Base-by-base conservation (phyloP, 1,140 invertebrate species). In the Procambarus clarkii region DNA sequence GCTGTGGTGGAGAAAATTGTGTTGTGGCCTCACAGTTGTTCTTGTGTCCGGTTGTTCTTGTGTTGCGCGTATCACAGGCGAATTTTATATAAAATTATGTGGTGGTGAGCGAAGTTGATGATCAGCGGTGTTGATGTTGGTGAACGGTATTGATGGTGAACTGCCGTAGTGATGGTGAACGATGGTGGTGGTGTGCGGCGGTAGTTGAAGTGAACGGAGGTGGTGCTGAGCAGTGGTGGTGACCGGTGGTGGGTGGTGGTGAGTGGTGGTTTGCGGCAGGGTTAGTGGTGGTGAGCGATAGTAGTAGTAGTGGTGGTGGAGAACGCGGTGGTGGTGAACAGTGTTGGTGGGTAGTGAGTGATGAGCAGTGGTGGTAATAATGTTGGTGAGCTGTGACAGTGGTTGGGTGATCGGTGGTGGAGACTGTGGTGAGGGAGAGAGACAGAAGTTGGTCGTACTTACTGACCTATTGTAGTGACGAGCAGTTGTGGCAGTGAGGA, bases 111-210 rank as follows among this genome's bases (percentile, higher is more conserved):
- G 34, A 34, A 0, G 34, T 34, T 34, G 34, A 34, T 34, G 34
- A 0, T 34, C 34, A 34, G 1, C 34, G 34, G 34, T 34, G 34
- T 0, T 34, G 34, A 34, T 34, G 34, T 4, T 60, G 80, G 50
- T 48, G 46, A 50, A 18, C 69, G 34, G 46, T 86, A 86, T 46
- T 86, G 69, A 21, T 86, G 69, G n/a, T 74, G 54, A 50, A 21
- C 45, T 18, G 45, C 21, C 2, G 83, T 86, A n/a, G 83, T 76
- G 24, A 45, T 8, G 13, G 69, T 74, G 15, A 76, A n/a, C 3
- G 34, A 11, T 15, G 58, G 18, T 86, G 5, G 79, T 24, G 80
- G 58, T 15, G 13, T 50, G 45, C 50, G 45, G 78, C 60, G 34
- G 80, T 82, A 13, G 54, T 54, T 34, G 34, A 54, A 54, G 50